These are phyloP conservation scores for Pseudomyrmex cubaensis DNA, from an alignment of 1,140 invertebrate species.

Conservation along the genomic window DNA sequence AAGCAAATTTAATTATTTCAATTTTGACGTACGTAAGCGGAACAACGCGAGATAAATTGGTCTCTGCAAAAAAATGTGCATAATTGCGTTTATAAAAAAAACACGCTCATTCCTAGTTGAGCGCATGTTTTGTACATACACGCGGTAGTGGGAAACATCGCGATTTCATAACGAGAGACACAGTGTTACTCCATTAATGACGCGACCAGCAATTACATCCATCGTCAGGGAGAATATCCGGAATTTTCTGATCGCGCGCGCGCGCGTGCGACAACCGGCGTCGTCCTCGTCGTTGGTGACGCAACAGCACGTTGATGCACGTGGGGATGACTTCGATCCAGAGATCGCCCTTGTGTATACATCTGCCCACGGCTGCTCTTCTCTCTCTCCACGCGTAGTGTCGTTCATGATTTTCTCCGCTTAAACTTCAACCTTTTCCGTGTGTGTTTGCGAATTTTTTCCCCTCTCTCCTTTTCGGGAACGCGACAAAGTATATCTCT, in stretches of 20 bases:
- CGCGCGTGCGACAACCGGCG: background rate
- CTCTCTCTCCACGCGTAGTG: background rate
- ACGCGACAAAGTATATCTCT: too few relatives aligned
- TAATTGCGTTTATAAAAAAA: too few relatives aligned
- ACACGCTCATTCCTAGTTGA: background rate
- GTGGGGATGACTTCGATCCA: constrained; percentile 28
- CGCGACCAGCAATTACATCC: constrained; percentile 58
- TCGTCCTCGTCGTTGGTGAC: constrained; percentile 1
- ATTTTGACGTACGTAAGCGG: too few relatives aligned
- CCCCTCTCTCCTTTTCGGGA: background rate
- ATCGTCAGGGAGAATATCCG: constrained; percentile 52
- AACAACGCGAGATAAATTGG: too few relatives aligned
- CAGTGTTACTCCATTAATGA: constrained; percentile 67
- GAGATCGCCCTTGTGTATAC: background rate
- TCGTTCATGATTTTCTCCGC: background rate
- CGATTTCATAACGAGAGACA: constrained; percentile 66
- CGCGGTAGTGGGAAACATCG: background rate
- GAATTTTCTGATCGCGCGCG: constrained; percentile 47
- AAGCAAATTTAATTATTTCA: too few relatives aligned
- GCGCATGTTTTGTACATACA: background rate
- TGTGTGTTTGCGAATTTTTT: background rate
- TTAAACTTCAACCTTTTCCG: background rate
- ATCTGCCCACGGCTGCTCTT: too few relatives aligned
- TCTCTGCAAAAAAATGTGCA: too few relatives aligned
- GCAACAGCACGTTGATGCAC: constrained; percentile 37